phyloP scores from a whole-genome alignment of 2,797 vertebrate species.

The Pogoniulus pusillus region DNA sequence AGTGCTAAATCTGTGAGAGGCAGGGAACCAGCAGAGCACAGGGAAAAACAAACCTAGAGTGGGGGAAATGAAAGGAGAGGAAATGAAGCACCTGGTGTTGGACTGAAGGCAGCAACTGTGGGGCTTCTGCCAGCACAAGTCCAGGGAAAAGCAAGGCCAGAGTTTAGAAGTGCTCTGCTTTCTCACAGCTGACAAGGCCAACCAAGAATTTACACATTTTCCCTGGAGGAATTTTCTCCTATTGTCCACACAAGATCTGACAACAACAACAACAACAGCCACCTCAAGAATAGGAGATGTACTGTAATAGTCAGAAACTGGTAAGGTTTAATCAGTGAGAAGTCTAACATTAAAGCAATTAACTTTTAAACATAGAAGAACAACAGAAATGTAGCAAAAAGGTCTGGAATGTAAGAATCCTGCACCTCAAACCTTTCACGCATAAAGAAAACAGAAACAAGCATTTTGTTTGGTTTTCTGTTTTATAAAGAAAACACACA shows the following conservation, averaged over 20 bases:
- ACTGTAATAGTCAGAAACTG: constrained; percentile 11
- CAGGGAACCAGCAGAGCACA: background rate
- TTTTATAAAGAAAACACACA: constrained; percentile 71
- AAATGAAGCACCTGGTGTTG: background rate
- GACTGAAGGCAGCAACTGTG: accelerated
- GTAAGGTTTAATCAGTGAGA: constrained; percentile 47
- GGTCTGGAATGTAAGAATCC: constrained; percentile 57
- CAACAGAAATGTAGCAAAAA: constrained; percentile 28
- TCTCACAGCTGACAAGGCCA: background rate
- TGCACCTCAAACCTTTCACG: constrained; percentile 41
- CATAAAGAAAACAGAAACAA: constrained; percentile 67
- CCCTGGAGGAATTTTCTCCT: background rate
- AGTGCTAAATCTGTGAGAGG: background rate
- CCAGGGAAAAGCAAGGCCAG: background rate
- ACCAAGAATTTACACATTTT: background rate
- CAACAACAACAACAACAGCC: background rate
- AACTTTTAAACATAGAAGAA: constrained; percentile 35
- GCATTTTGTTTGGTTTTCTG: constrained; percentile 58
- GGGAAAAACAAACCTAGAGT: background rate
- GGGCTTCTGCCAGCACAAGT: background rate
- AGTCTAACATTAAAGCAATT: constrained; percentile 50
- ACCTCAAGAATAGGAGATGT: background rate
- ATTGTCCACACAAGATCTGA: background rate
- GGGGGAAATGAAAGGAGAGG: background rate
- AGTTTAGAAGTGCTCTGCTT: background rate